These are phyloP conservation scores for Lepidurus packardi DNA, from an alignment of 1,140 invertebrate species.

Conservation along the genomic window DNA sequence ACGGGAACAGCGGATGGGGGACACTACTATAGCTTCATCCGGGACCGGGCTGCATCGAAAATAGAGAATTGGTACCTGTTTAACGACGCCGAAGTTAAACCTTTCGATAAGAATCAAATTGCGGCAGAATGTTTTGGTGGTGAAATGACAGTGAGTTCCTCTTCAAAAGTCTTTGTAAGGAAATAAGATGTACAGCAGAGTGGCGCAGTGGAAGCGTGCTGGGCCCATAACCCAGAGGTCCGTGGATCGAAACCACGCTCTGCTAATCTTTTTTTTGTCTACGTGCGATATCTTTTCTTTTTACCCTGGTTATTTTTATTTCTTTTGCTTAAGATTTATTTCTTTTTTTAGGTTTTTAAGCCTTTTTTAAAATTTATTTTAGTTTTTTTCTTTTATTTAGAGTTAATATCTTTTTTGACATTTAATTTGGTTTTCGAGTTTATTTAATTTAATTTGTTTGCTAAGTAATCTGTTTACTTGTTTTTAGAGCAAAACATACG, in stretches of 20 bases:
- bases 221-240: constrained; percentile 91
- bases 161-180: neutral
- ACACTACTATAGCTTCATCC: constrained; percentile 94
- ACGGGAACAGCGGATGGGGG: constrained; percentile 93
- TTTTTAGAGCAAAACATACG: constrained; percentile 86
- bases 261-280: constrained; percentile 57
- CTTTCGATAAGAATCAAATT: constrained; percentile 88
- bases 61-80: constrained; percentile 89
- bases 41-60: constrained; percentile 62
- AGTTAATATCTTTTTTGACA: neutral
- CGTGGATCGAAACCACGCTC: constrained; percentile 93
- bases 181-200: constrained; percentile 57
- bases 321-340: neutral
- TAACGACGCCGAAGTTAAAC: constrained; percentile 93
- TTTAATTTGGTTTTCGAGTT: neutral
- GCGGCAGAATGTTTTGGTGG: constrained; percentile 93
- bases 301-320: neutral
- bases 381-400: neutral
- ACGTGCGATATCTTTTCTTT: neutral
- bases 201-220: constrained; percentile 88
- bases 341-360: neutral
- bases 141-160: constrained; percentile 74
- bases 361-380: neutral
- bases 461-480: constrained; percentile 36
- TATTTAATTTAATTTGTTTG: neutral